Evolutionary conservation across 2,113 vertebrate species (phyloP), one percentile per base, ranked within the genome.

Genomic region (Tyrannus savana): DNA sequence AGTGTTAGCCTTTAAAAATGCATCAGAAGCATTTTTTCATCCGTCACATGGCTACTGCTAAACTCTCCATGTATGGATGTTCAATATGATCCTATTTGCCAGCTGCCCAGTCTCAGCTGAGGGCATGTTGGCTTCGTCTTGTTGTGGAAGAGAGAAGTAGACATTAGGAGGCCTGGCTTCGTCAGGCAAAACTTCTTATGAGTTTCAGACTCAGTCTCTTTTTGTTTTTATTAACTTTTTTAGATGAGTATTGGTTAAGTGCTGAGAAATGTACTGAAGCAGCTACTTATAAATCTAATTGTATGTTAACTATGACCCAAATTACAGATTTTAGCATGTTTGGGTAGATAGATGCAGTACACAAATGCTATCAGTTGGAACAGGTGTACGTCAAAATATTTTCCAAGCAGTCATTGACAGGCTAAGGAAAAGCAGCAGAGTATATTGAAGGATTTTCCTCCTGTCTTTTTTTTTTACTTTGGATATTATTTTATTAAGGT

Each of bases 1-100:
- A 91, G 91, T 64, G 69, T 85, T 92, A 89, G 69, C 71, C 71
- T 91, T 96, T 71, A 92, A 83, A 94, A 95, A 91, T 87, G 84
- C 90, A 83, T 76, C 78, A 83, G 87, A 83, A 87, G 71, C 71
- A 5, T 91, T 96, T 97, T 89, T 76, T 69, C 37, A 59, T 69
- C 58, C 18, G n/a, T 83, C 84, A 69, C 49, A 18, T 50, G n/a
- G 53, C 71, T 93, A 46, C 74, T 90, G 84, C 89, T 91, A 22
- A 91, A 73, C 71, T 91, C 37, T 49, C 89, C 87, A 69, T 73
- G 23, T 95, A 83, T 73, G 74, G 74, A 14, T 71, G 53, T 91
- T 92, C 76, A 77, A 1, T 67, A 47, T 56, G 12, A 90, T 56
- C n/a, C 33, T n/a, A 5, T 69, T 84, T 90, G 39, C 47, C 66